Base-by-base conservation (phyloP, 2,113 vertebrate species). In the Cisticola juncidis region DNA sequence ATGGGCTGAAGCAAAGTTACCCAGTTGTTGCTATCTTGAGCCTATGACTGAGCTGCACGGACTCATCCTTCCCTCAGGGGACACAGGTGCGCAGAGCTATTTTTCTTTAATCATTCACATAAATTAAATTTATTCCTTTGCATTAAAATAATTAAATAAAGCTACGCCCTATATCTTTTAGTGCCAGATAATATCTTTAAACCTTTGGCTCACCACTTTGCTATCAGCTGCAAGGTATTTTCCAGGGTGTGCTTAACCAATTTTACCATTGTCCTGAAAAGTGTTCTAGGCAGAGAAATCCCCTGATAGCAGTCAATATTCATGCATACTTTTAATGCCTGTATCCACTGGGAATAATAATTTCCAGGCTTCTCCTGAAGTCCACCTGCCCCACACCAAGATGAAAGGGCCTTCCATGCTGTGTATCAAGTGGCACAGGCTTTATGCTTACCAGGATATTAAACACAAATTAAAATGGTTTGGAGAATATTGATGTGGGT, bases 61-160 rank as follows among this genome's bases (percentile, higher is more conserved):
- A 69, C 96, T 98, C 87, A 60, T 97, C 98, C 94, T 89, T 96
- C 97, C 98, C 97, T 98, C 94, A 9, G 81, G 98, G 97, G 89
- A 89, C 97, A 88, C 98, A 98, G 98, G 98, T 98, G 98, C 86
- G 96, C 96, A 87, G 94, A 95, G 84, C 90, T 97, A 89, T 97
- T 97, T 97, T 98, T 97, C 98, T 98, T 98, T 98, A 98, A 98
- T 98, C 97, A 81, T 96, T 97, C 97, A 90, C 98, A 97, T 98
- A 98, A 98, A 98, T 98, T 98, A 98, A 98, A 90, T 89, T 58
- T 97, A 97, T 98, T 98, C 92, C 92, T 97, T 97, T 96, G 88
- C 97, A 97, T 98, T 97, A 97, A 96, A 98, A 98, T 97, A 98
- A 97, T 97, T 97, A 97, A 97, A 96, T 96, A 96, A 98, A 97